These are phyloP conservation scores for Prietella phreatophila DNA, from an alignment of 2,113 vertebrate genomes.

Conservation along the genomic window DNA sequence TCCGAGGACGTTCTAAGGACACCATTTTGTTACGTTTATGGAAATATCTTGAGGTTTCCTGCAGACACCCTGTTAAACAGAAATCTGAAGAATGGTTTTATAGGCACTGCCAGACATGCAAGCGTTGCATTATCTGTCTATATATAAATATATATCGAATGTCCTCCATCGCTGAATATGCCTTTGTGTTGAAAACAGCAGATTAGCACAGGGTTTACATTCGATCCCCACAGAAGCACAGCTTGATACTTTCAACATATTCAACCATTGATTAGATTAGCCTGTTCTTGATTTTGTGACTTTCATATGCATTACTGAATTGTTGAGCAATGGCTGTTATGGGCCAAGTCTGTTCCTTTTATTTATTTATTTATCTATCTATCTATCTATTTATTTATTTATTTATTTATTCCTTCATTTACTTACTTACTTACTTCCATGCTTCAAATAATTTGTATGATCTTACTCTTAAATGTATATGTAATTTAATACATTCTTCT, in stretches of 20 bases:
- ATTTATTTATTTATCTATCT: background rate
- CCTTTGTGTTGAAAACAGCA: conserved; percentile 45
- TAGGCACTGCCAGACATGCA: background rate
- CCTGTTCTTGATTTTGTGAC: conserved; percentile 35
- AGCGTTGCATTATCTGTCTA: conserved; percentile 27
- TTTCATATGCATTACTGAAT: conserved; percentile 26
- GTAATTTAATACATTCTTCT: conserved; percentile 30
- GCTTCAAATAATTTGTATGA: conserved; percentile 14
- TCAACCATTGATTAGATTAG: conserved; percentile 4
- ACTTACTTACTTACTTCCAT: background rate
- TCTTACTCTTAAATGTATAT: conserved; percentile 34
- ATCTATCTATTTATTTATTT: background rate
- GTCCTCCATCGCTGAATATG: conserved; percentile 44
- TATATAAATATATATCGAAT: conserved; percentile 6
- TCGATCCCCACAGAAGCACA: conserved; percentile 40
- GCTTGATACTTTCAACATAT: background rate
- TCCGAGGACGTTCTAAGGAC: too few species aligned
- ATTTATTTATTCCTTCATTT: background rate
- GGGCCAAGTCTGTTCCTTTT: conserved; percentile 5
- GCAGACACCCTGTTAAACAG: background rate
- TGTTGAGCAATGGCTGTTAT: conserved; percentile 24
- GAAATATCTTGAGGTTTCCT: background rate
- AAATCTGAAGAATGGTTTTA: background rate
- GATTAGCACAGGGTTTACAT: conserved; percentile 20
- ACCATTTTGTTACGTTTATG: background rate